Evolutionary conservation across 30 jellyfish, hydroid and myxozoan species (phyloP).

Genomic region (Aurelia aurita): DNA sequence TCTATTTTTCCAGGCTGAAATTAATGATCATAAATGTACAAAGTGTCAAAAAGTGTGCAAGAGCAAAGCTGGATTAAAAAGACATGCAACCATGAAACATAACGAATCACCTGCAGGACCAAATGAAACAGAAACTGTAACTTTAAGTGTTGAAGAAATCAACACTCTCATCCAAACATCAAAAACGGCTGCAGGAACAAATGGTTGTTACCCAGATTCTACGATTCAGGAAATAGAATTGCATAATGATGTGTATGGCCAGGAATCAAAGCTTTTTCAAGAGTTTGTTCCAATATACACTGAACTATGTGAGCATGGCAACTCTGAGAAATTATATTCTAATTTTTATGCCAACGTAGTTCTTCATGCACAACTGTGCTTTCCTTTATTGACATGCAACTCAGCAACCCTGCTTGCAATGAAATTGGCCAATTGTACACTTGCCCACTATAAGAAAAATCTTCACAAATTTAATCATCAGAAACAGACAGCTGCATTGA

Average conservation of each 20-base stretch:
- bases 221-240: constrained; percentile 29
- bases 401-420: constrained; percentile 46
- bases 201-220: constrained; percentile 29
- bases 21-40: background rate
- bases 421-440: constrained; percentile 42
- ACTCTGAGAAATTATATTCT: constrained; percentile 55
- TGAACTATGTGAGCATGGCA: constrained; percentile 12
- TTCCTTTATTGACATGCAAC: constrained; percentile 23
- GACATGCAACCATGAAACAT: constrained; percentile 17
- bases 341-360: constrained; percentile 28
- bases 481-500: background rate
- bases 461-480: background rate
- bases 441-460: constrained; percentile 22
- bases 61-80: constrained; percentile 17
- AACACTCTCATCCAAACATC: constrained; percentile 25
- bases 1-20: background rate
- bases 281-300: background rate
- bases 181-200: constrained; percentile 34
- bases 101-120: background rate
- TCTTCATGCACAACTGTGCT: constrained; percentile 13
- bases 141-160: constrained; percentile 16
- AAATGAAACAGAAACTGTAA: constrained; percentile 13
- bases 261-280: constrained; percentile 17
- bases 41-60: constrained; percentile 16
- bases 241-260: background rate